These are phyloP conservation scores for Gorsachius goisagi DNA, from an alignment of 2,113 vertebrate genomes.

Conservation along the genomic window DNA sequence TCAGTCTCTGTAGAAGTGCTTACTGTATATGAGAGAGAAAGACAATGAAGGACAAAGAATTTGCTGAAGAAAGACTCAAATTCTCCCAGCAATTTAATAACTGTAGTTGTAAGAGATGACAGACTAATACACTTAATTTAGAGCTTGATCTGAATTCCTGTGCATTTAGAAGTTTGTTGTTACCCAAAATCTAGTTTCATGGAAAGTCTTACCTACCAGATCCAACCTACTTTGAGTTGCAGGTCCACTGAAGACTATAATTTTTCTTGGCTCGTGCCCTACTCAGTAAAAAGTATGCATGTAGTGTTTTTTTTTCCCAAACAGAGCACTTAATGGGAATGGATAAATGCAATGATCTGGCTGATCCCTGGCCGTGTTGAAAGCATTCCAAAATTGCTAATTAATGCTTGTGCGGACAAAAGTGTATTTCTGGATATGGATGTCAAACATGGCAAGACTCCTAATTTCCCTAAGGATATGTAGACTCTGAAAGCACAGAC, in stretches of 20 bases:
- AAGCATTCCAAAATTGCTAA: not conserved
- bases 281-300: not conserved
- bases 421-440: slow-evolving; percentile 14
- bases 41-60: not conserved
- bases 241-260: not conserved
- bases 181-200: not conserved
- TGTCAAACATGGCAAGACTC: not conserved
- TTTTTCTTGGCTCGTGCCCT: not conserved
- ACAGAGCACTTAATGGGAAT: not conserved
- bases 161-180: not conserved
- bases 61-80: not conserved
- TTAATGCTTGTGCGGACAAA: slow-evolving; percentile 1
- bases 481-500: not conserved
- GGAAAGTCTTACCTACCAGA: not conserved
- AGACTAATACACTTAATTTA: not conserved
- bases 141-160: not conserved
- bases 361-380: not conserved
- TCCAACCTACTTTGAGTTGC: not conserved
- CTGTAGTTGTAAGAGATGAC: not conserved
- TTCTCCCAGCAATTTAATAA: not conserved
- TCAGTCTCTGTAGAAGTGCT: not conserved
- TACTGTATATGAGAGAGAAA: not conserved
- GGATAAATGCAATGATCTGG: not conserved
- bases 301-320: not conserved
- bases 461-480: not conserved